Evolutionary conservation across 2,888 invertebrate species (phyloP), one percentile per base, ranked within the genome.

Genomic region (Catonia carolina): DNA sequence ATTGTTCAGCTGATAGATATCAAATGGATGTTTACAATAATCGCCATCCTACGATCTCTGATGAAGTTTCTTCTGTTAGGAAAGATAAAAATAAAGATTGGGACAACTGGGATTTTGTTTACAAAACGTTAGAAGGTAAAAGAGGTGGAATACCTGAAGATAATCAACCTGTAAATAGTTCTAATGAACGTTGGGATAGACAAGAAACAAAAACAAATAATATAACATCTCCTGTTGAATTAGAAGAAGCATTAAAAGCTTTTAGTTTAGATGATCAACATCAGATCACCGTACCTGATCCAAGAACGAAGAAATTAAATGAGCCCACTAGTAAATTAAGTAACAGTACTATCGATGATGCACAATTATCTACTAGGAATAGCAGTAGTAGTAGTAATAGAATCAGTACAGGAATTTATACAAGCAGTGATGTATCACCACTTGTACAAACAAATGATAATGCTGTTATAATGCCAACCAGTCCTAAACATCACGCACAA

Each of bases 21-120:
- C 45, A 41, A 17, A 47, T 48, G 15, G 57, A 55, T 47, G 20
- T 42, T 4, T 58, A 52, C 18, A 57, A 45, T 37, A 55, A 27
- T 27, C 27, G 27, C 5, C 27, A 27, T 27, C 27, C 4, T 27
- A 60, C 56, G 18, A 59, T 56, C 15, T 55, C 51, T 18, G 56
- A 56, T 27, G 57, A 58, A 20, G 49, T 42, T 33, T 56, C 14
- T 42, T 55, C 22, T 49, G 22, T 45, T 12, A 53, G 47, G 50
- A 50, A 49, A 49, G 50, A 15, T 31, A 36, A 55, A 15, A 51
- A 18, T 22, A 61, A 61, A 47, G 58, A 60, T 68, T 67, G 66
- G 60, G 87, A 86, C 63, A 81, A 82, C 52, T 90, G 89, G 89
- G 85, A 85, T 68, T 88, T 86, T 67, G 88, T 89, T 0, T 89